These are phyloP conservation scores for Hycleus cichorii DNA, from an alignment of 1,140 invertebrate species.

Conservation along the genomic window DNA sequence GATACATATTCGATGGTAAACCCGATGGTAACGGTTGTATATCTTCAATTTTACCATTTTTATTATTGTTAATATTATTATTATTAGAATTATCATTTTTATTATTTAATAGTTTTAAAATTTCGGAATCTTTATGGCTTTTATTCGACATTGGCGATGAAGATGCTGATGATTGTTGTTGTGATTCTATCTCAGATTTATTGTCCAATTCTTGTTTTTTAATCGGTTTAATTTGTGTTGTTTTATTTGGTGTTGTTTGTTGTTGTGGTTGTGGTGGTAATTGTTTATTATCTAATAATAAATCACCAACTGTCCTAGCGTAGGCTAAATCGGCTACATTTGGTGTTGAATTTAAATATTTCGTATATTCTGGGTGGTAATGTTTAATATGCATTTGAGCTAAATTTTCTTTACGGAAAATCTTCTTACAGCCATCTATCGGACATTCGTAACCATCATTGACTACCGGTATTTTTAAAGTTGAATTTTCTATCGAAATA, in stretches of 20 bases:
- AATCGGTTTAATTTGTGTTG: neutral
- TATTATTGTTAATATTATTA: constrained; percentile 11
- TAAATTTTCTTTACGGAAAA: constrained; percentile 82
- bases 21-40: constrained; percentile 25
- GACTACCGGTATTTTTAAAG: constrained; percentile 38
- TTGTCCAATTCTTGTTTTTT: constrained; percentile 1
- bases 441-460: constrained; percentile 71
- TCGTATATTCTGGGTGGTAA: constrained; percentile 73
- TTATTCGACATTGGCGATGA: constrained; percentile 1
- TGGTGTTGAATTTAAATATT: constrained; percentile 67
- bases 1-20: constrained; percentile 32
- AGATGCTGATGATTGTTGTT: neutral
- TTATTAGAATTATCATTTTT: constrained; percentile 23
- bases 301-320: constrained; percentile 59
- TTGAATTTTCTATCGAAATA: neutral
- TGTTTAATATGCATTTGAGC: constrained; percentile 88
- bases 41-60: constrained; percentile 10
- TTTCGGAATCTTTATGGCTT: constrained; percentile 33
- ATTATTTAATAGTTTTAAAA: constrained; percentile 34
- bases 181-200: constrained; percentile 1
- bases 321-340: constrained; percentile 80
- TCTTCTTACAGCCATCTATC: constrained; percentile 75
- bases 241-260: constrained; percentile 17
- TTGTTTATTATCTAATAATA: constrained; percentile 35
- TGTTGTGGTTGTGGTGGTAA: constrained; percentile 4